phyloP scores from a whole-genome alignment of 2,888 invertebrate species.

The Tridacna crocea region DNA sequence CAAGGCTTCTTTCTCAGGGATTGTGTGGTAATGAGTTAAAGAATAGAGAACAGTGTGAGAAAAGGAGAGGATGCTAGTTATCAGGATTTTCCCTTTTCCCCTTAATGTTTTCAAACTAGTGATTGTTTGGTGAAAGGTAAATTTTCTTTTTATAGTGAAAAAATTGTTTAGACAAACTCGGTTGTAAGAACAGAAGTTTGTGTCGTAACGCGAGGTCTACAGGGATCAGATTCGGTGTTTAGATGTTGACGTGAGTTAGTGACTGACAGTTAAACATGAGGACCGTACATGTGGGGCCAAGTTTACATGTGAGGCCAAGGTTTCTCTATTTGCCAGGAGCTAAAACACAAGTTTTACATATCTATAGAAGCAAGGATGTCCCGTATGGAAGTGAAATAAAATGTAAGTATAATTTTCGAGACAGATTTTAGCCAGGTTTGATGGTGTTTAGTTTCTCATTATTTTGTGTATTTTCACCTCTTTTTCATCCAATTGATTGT shows the following conservation, averaged over 20 bases:
- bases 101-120: background rate
- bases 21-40: background rate
- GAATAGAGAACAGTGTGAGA: background rate
- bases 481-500: too few relatives aligned
- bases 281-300: slow-evolving; percentile 11
- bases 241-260: background rate
- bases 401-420: slow-evolving; percentile 40
- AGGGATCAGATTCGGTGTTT: background rate
- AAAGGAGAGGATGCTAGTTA: background rate
- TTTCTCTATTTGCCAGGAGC: slow-evolving; percentile 55
- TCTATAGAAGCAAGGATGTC: slow-evolving; percentile 46
- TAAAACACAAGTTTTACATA: slow-evolving; percentile 48
- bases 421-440: too few relatives aligned
- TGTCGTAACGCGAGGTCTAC: background rate
- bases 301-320: slow-evolving; percentile 22
- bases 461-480: too few relatives aligned
- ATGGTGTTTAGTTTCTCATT: too few relatives aligned
- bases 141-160: background rate
- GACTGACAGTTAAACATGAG: background rate
- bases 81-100: background rate
- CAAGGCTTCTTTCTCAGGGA: background rate
- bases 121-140: background rate
- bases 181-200: background rate
- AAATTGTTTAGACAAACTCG: background rate
- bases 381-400: slow-evolving; percentile 34